Conservation (phyloP, 53 echinoderm and acorn worm genomes). For the Echinometra lucunter region DNA sequence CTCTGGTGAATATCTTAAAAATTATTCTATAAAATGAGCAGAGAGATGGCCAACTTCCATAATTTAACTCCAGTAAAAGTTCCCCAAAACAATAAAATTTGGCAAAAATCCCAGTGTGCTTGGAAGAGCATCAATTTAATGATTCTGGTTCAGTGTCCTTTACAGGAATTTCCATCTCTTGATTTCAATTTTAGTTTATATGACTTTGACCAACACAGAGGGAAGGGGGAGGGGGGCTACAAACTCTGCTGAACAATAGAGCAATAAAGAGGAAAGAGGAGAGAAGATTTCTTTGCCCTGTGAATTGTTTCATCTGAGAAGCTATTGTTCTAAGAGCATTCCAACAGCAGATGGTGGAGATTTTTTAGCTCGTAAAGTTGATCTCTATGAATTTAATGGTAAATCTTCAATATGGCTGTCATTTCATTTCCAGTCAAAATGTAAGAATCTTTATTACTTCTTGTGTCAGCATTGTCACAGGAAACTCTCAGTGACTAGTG, state of each 20-base stretch:
- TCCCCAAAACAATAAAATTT: not conserved
- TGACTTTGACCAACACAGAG: not conserved
- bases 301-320: not conserved
- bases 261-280: not conserved
- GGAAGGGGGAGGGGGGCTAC: not conserved
- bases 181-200: not conserved
- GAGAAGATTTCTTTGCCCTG: not conserved
- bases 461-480: not conserved
- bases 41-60: not conserved
- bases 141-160: not conserved
- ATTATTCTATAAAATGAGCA: not conserved
- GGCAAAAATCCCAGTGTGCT: not conserved
- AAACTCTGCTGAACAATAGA: not conserved
- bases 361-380: not conserved
- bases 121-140: not conserved
- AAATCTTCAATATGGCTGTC: not conserved
- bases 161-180: not conserved
- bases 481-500: not conserved
- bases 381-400: not conserved
- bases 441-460: not conserved
- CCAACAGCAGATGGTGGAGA: not conserved
- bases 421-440: not conserved
- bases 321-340: not conserved
- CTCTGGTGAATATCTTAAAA: not conserved
- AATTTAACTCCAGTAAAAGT: not conserved